Conservation (phyloP, 2,113 vertebrate genomes). For the Dromaius novaehollandiae region DNA sequence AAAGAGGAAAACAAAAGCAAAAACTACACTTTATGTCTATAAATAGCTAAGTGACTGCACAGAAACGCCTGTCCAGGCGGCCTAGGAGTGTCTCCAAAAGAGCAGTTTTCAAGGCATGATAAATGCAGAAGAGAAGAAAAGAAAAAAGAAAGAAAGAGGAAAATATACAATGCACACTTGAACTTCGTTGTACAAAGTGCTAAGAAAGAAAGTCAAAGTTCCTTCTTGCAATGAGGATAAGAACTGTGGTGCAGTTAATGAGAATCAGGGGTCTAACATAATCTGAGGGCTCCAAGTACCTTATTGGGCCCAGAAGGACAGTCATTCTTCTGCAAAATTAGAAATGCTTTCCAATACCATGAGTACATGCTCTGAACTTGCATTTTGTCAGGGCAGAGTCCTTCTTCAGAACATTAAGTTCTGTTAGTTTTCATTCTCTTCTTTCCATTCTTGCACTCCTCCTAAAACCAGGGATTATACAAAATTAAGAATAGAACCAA, state of each 20-base stretch:
- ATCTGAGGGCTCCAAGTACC: background rate
- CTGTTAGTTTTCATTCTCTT: background rate
- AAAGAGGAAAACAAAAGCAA: background rate
- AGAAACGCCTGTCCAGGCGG: background rate
- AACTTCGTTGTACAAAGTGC: rapidly evolving
- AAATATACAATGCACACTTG: background rate
- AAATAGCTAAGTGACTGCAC: rapidly evolving
- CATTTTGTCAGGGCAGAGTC: background rate
- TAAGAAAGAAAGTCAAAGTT: background rate
- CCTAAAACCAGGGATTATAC: background rate
- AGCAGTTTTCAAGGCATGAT: background rate
- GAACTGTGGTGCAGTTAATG: background rate
- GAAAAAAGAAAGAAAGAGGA: background rate
- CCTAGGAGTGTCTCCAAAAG: background rate
- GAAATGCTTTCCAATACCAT: background rate
- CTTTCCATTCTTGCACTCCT: background rate
- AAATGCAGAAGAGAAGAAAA: background rate
- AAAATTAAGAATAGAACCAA: background rate
- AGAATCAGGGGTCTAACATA: background rate
- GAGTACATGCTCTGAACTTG: background rate
- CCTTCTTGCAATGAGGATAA: background rate
- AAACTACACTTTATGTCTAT: background rate
- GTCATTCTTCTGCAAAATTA: background rate
- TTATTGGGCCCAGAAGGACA: background rate
- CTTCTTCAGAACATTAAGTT: background rate